These are phyloP conservation scores for Crotalus helleri DNA, from an alignment of 2,113 vertebrate genomes.

Conservation along the genomic window DNA sequence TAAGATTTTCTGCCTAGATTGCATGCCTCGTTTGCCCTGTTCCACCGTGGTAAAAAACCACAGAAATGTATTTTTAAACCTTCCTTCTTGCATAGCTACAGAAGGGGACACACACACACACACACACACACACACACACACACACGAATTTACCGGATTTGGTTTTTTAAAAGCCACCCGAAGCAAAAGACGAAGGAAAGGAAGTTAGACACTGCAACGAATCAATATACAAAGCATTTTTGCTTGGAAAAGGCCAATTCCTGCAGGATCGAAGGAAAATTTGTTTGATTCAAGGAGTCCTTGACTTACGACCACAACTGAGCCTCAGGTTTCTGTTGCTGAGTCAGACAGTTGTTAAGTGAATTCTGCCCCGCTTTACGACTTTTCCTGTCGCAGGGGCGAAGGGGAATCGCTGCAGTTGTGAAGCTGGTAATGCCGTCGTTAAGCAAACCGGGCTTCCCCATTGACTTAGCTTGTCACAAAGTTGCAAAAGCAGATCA, in stretches of 20 bases:
- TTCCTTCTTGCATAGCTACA: not conserved
- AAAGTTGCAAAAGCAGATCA: too few species aligned
- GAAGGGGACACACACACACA: not conserved
- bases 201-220: not conserved
- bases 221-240: not conserved
- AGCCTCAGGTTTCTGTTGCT: too few species aligned
- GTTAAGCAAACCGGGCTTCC: too few species aligned
- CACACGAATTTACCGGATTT: not conserved
- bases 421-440: fast-evolving
- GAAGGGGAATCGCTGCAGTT: too few species aligned
- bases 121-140: too few species aligned
- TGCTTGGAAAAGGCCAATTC: not conserved
- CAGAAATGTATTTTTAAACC: not conserved
- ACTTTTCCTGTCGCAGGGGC: too few species aligned
- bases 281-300: not conserved
- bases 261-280: not conserved
- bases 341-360: too few species aligned
- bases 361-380: too few species aligned
- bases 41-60: not conserved
- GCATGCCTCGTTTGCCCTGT: not conserved
- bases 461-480: too few species aligned
- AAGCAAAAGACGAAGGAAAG: not conserved
- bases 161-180: not conserved
- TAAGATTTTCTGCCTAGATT: not conserved
- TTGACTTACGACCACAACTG: too few species aligned